Percentiles rank a stretch among this genome's conserved stretches.
These are phyloP conservation scores for Pimephales promelas DNA, from an alignment of 2,113 vertebrate genomes.

Conservation along the genomic window DNA sequence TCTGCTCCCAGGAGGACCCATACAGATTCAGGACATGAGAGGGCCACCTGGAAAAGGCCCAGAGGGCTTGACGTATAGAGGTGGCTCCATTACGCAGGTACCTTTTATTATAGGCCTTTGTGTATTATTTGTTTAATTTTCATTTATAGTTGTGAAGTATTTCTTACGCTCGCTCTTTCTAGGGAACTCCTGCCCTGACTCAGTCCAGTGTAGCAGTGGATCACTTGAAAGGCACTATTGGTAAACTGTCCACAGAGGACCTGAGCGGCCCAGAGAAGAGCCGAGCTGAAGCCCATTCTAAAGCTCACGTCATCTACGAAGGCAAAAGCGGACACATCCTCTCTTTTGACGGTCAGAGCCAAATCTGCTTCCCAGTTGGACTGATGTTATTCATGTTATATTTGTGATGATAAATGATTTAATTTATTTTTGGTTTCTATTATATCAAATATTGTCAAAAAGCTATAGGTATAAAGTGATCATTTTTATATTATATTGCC, in stretches of 20 bases:
- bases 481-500: background rate
- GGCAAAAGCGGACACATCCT: conserved; percentile 95
- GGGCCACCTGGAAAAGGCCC: conserved; percentile 85
- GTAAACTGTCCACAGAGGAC: conserved; percentile 88
- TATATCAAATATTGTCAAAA: background rate
- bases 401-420: background rate
- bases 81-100: conserved; percentile 97
- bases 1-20: conserved; percentile 73
- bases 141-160: background rate
- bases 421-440: background rate
- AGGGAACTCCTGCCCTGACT: conserved; percentile 91
- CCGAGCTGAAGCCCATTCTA: conserved; percentile 85
- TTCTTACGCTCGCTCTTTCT: background rate
- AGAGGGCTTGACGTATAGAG: conserved; percentile 82
- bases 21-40: conserved; percentile 87
- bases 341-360: conserved; percentile 89
- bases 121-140: background rate
- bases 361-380: background rate
- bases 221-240: conserved; percentile 88
- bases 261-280: conserved; percentile 85
- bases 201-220: conserved; percentile 90
- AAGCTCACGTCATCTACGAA: conserved; percentile 96
- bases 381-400: background rate
- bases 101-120: background rate
- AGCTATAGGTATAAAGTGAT: background rate